Evolutionary conservation across 2,888 invertebrate species (phyloP), one percentile per base, ranked within the genome.

Genomic region (Drosophila fungiperda): DNA sequence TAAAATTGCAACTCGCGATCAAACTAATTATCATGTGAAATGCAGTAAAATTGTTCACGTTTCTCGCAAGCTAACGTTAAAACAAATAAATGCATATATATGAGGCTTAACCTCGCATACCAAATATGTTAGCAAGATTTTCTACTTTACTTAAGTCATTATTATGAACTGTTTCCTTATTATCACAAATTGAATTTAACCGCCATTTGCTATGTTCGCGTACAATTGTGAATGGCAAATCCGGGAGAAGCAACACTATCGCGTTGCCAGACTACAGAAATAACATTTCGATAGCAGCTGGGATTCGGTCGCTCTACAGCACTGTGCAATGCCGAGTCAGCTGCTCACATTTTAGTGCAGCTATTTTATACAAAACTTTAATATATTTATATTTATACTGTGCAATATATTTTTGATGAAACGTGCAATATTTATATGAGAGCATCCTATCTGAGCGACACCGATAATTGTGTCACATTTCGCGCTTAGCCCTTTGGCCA

Each of bases 21-120:
- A 87, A 78, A 82, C 78, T 74, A 82, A 82, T 85, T 87, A 87
- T 57, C 75, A 55, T 57, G 62, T 67, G 78, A 77, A 59, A 45
- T 60, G 49, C 83, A 65, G 33, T 26, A 52, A 79, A 79, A 67
- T 68, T 72, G 69, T 9, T 65, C 64, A 83, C 71, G 69, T 68
- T 81, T 87, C 49, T 61, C 20, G 26, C 40, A 23, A 33, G 42
- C 36, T 36, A n/a, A n/a, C 12, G 55, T 20, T 15, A 57, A 48
- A 11, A 35, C 20, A 40, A 23, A 15, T 23, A 48, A 12, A 17
- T 36, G n/a, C 35, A 32, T 32, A 23, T 29, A 32, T 53, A 61
- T 32, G 20, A 11, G 2, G 5, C 23, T 45, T 23, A 33, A 5
- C 20, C 23, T 23, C 33, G 17, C 45, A 58, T 45, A 7, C 23